Evolutionary conservation across 2,888 invertebrate genomes (phyloP).

Genomic region (Leucozona laternaria): DNA sequence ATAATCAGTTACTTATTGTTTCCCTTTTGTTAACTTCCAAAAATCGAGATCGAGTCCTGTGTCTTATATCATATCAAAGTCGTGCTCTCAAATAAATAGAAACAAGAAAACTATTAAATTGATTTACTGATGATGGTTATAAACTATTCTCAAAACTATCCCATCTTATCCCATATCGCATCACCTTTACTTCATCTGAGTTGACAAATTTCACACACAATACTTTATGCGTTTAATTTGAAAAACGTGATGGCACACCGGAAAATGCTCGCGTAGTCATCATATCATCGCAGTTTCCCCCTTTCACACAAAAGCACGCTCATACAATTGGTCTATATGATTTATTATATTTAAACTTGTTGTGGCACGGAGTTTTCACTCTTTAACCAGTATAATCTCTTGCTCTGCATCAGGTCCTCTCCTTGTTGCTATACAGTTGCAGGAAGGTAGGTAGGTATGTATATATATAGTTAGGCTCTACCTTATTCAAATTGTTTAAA

Average conservation of each 20-base stretch:
- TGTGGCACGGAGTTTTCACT: slow-evolving; percentile 31
- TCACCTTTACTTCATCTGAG: slow-evolving; percentile 19
- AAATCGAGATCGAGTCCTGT: background rate
- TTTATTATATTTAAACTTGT: slow-evolving; percentile 47
- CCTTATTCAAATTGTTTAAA: slow-evolving; percentile 51
- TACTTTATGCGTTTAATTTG: slow-evolving; percentile 41
- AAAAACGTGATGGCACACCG: slow-evolving; percentile 35
- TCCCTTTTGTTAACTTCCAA: background rate
- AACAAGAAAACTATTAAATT: slow-evolving; percentile 21
- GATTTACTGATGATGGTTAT: background rate
- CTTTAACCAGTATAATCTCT: slow-evolving; percentile 18
- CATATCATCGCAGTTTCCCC: background rate
- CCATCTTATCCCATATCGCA: background rate
- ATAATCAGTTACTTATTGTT: no score
- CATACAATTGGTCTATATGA: slow-evolving; percentile 50
- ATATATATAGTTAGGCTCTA: slow-evolving; percentile 7
- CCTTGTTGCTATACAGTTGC: background rate
- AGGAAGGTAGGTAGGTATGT: no score
- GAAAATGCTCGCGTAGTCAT: slow-evolving; percentile 39
- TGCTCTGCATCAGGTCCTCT: slow-evolving; percentile 37
- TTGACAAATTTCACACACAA: slow-evolving; percentile 65
- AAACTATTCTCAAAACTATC: background rate
- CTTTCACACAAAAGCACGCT: slow-evolving; percentile 17
- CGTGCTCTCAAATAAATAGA: slow-evolving; percentile 21
- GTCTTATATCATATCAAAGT: background rate